These are phyloP conservation scores for Dinocampus coccinellae DNA, from an alignment of 2,888 invertebrate genomes.

Conservation along the genomic window DNA sequence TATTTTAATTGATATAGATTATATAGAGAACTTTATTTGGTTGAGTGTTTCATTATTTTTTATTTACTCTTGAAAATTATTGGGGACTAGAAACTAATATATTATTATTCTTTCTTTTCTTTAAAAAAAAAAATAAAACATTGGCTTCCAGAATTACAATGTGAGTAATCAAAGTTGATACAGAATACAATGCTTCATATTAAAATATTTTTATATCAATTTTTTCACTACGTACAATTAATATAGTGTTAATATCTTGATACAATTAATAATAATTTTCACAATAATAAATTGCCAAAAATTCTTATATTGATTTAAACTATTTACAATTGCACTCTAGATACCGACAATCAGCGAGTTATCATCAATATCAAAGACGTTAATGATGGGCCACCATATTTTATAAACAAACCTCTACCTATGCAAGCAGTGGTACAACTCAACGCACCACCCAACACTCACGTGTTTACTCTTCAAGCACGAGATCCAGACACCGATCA, in stretches of 20 bases:
- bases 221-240: too few relatives aligned
- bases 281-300: too few relatives aligned
- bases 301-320: conserved; percentile 28
- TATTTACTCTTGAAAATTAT: not conserved
- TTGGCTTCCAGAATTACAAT: conserved; percentile 64
- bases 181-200: too few relatives aligned
- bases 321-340: conserved; percentile 71
- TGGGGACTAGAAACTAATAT: not conserved
- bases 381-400: conserved; percentile 97
- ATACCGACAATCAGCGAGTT: conserved; percentile 94
- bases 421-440: conserved; percentile 98
- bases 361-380: conserved; percentile 96
- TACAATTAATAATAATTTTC: too few relatives aligned
- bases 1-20: not conserved
- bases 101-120: conserved; percentile 52
- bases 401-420: conserved; percentile 96
- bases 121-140: conserved; percentile 58
- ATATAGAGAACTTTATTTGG: not conserved
- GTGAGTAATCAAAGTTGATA: conserved; percentile 63
- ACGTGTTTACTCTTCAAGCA: conserved; percentile 97
- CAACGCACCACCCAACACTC: conserved; percentile 95
- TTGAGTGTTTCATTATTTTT: conserved; percentile 28
- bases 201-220: too few relatives aligned
- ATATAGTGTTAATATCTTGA: too few relatives aligned
- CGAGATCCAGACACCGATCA: conserved; percentile 97